Evolutionary conservation across 2,797 vertebrate species (phyloP), one percentile per base, ranked within the genome.

Genomic region (Coluber constrictor): DNA sequence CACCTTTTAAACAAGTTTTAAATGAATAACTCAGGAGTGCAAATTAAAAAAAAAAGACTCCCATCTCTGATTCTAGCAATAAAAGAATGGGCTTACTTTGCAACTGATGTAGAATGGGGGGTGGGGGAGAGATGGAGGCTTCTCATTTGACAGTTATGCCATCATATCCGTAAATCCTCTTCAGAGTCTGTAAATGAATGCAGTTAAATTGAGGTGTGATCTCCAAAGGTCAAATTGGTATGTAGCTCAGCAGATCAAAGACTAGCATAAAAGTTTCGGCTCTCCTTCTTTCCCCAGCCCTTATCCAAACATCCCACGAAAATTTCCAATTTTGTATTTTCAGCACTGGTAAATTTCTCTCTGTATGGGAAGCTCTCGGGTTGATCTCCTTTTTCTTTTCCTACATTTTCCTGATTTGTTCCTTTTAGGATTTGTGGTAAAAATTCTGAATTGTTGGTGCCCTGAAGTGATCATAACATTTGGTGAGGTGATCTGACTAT

Each of bases 181-280:
- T 91, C 90, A 74, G 29, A 59, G 37, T 91, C 29, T 90, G 83
- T 95, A 95, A 96, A 96, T 95, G 54, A 93, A 60, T 93, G 92
- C 94, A 96, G 94, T 95, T 95, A 96, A 96, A 96, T 96, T 93
- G 92, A 92, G 90, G 92, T 90, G 95, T 94, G 0, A 1, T 95
- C 92, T 90, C 89, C 87, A 47, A 6, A 54, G 89, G 16, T 88
- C 74, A 92, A 0, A 0, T 0, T 1, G 47, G 0, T 86, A 0
- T 79, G 18, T 95, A 94, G 95, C 94, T 95, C 93, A 0, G 0
- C 86, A 79, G 93, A 90, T 89, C 88, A 86, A 13, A 0, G 47
- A 0, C 0, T 23, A 61, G 47, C 83, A 63, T 86, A 92, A 90
- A 63, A 47, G 37, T 87, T 90, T 90, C 7, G 15, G 79, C 29